Percentiles rank a stretch among this genome's conserved stretches.
phyloP scores from a whole-genome alignment of 2,888 invertebrate species.

The Uloborus plumipes region DNA sequence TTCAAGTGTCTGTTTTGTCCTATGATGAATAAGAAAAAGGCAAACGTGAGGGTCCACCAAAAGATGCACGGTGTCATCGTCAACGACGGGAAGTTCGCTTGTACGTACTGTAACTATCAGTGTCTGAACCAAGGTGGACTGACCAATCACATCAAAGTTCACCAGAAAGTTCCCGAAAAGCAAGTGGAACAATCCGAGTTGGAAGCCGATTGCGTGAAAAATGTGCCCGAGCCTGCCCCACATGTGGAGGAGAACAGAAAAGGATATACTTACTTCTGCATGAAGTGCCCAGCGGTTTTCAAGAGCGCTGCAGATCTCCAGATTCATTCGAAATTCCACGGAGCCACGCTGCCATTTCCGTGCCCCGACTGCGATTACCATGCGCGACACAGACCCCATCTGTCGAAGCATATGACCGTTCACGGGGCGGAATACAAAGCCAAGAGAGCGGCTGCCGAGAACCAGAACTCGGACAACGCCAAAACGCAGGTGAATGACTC shows the following conservation, averaged over 20 bases:
- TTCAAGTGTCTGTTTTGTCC: slow-evolving; percentile 88
- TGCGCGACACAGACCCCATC: slow-evolving; percentile 71
- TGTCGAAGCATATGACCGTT: slow-evolving; percentile 70
- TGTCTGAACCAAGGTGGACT: slow-evolving; percentile 81
- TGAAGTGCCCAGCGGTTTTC: slow-evolving; percentile 87
- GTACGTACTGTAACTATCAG: slow-evolving; percentile 84
- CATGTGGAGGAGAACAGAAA: slow-evolving; percentile 15
- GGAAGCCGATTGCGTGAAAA: not conserved
- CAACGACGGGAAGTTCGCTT: slow-evolving; percentile 70
- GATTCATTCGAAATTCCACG: slow-evolving; percentile 80
- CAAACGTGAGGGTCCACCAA: slow-evolving; percentile 86
- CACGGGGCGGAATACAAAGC: slow-evolving; percentile 68
- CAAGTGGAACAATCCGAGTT: slow-evolving; percentile 21
- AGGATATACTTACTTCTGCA: slow-evolving; percentile 73
- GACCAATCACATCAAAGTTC: slow-evolving; percentile 78
- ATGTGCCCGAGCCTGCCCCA: slow-evolving; percentile 64
- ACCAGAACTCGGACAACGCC: not conserved
- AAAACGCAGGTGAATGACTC: not conserved
- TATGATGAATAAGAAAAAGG: slow-evolving; percentile 84
- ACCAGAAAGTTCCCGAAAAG: slow-evolving; percentile 71
- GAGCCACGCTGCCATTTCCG: slow-evolving; percentile 77
- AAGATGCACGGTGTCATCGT: slow-evolving; percentile 77
- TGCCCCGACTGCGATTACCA: slow-evolving; percentile 73
- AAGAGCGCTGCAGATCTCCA: slow-evolving; percentile 81
- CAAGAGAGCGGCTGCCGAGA: slow-evolving; percentile 57